Percentiles rank a stretch among this genome's conserved stretches.
These are phyloP conservation scores for Paedocypris micromegethes DNA, from an alignment of 2,797 vertebrate genomes.

Conservation along the genomic window DNA sequence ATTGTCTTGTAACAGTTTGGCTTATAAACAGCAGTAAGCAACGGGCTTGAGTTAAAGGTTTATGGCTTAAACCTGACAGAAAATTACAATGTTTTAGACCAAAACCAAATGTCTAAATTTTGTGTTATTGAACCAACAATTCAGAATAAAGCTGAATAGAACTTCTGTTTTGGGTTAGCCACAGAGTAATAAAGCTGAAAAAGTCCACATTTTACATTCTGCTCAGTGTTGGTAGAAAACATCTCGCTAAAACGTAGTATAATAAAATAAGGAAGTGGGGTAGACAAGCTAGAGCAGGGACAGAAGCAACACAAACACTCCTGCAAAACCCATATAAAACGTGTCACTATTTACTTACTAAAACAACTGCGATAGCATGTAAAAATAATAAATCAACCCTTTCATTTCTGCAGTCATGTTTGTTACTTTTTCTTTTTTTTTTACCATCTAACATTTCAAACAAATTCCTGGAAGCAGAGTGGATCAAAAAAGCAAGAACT, in stretches of 20 bases:
- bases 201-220: constrained; percentile 14
- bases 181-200: constrained; percentile 5
- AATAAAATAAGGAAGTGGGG: constrained; percentile 27
- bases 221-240: constrained; percentile 21
- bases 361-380: constrained; percentile 30
- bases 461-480: constrained; percentile 34
- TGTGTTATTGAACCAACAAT: background rate
- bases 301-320: constrained; percentile 11
- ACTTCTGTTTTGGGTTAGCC: constrained; percentile 1
- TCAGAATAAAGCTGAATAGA: constrained; percentile 21
- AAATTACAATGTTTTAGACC: constrained; percentile 12
- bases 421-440: constrained; percentile 20
- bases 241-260: constrained; percentile 1
- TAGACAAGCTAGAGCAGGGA: constrained; percentile 13
- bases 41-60: constrained; percentile 15
- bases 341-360: constrained; percentile 30
- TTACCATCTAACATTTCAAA: constrained; percentile 23
- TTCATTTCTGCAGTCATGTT: background rate
- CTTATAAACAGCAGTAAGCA: constrained; percentile 21
- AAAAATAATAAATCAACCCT: constrained; percentile 25
- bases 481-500: constrained; percentile 60
- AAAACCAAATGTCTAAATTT: background rate
- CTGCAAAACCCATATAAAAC: background rate
- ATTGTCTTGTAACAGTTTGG: constrained; percentile 63
- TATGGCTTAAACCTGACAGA: constrained; percentile 25